phyloP scores from a whole-genome alignment of 2,888 invertebrate genomes.

The Mellilla xanthometata region DNA sequence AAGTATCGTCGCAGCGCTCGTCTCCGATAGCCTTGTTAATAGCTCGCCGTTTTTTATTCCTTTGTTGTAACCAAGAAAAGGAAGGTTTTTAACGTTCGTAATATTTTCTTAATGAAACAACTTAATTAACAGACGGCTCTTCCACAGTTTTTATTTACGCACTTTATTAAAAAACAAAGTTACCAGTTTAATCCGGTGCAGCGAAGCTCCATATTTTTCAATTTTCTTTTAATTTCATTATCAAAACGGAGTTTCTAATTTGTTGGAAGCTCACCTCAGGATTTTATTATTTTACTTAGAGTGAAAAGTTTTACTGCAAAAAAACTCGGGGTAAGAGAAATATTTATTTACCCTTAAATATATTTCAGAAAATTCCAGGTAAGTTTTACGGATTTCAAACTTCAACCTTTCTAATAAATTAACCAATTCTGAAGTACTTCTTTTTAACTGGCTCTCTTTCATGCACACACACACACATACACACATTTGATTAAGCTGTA shows the following conservation, averaged over 20 bases:
- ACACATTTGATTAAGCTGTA: too few relatives aligned
- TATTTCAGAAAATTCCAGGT: too few relatives aligned
- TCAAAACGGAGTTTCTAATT: constrained; percentile 20
- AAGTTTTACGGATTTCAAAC: too few relatives aligned
- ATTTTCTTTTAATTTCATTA: constrained; percentile 23
- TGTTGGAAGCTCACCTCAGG: constrained; percentile 20
- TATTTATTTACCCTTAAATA: too few relatives aligned
- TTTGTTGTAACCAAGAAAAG: constrained; percentile 19
- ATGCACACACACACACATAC: too few relatives aligned
- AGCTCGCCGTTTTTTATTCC: constrained; percentile 20
- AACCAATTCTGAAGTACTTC: too few relatives aligned
- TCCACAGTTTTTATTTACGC: constrained; percentile 22
- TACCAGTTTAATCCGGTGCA: constrained; percentile 19
- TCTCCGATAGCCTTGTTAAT: constrained; percentile 26
- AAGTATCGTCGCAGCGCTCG: constrained; percentile 16
- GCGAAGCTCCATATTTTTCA: constrained; percentile 18
- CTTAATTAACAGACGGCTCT: constrained; percentile 27
- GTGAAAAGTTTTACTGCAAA: constrained; percentile 3
- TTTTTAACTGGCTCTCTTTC: too few relatives aligned
- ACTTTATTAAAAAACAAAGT: constrained; percentile 25
- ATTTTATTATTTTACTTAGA: constrained; percentile 2
- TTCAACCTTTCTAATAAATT: too few relatives aligned
- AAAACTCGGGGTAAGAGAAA: too few relatives aligned
- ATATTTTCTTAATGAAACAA: constrained; percentile 32
- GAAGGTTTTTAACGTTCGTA: constrained; percentile 20